Evolutionary conservation across 2,113 vertebrate species (phyloP).

Genomic region (Kryptolebias marmoratus): DNA sequence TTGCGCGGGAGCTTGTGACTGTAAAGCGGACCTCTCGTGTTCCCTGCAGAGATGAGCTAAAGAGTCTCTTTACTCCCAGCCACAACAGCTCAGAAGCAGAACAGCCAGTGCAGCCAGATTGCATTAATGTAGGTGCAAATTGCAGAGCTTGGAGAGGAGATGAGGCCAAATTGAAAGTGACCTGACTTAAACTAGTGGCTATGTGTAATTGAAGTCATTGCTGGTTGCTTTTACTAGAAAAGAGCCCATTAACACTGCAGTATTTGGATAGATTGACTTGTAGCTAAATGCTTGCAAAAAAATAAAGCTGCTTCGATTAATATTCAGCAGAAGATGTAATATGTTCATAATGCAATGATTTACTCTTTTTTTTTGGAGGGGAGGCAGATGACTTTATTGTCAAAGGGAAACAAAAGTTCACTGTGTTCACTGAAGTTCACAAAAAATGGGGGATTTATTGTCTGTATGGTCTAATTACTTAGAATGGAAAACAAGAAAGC

Average conservation of each 20-base stretch:
- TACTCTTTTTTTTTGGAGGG: neutral
- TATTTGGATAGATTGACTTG: neutral
- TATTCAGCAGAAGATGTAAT: too few species aligned
- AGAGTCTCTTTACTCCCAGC: constrained; percentile 26
- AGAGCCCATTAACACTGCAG: constrained; percentile 1
- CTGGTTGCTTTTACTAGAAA: constrained; percentile 10
- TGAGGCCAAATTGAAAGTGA: constrained; percentile 64
- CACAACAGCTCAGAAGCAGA: constrained; percentile 31
- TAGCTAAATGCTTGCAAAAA: too few species aligned
- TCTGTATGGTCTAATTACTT: constrained; percentile 49
- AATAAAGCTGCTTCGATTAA: too few species aligned
- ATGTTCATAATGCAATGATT: too few species aligned
- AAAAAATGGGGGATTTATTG: constrained; percentile 34
- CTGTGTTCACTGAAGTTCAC: constrained; percentile 36
- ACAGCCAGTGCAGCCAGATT: constrained; percentile 55
- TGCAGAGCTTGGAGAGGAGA: constrained; percentile 36
- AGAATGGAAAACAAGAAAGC: constrained; percentile 44
- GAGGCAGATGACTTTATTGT: constrained; percentile 24
- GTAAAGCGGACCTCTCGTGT: constrained; percentile 12
- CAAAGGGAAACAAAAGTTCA: constrained; percentile 32
- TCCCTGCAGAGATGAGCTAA: constrained; percentile 48
- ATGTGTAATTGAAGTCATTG: constrained; percentile 33
- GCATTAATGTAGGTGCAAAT: constrained; percentile 71
- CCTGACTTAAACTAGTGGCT: constrained; percentile 60
- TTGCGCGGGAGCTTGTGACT: constrained; percentile 44